phyloP scores from a whole-genome alignment of 2,888 invertebrate genomes.

The Tiliacea aurago region DNA sequence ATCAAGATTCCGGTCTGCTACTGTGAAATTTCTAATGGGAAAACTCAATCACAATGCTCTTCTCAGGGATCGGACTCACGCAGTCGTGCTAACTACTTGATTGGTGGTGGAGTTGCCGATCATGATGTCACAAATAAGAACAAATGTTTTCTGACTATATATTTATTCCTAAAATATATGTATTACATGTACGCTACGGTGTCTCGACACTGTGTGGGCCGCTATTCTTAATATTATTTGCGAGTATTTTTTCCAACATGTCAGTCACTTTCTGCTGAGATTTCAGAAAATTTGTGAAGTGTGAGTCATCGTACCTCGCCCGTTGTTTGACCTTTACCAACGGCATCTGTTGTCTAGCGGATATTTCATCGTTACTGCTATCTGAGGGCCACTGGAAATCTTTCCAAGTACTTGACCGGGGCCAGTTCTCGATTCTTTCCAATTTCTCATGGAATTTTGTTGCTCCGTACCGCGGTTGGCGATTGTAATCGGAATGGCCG shows the following conservation, averaged over 20 bases:
- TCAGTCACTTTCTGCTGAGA: conserved; percentile 86
- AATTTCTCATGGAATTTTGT: conserved; percentile 76
- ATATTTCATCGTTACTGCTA: conserved; percentile 65
- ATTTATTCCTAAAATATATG: conserved; percentile 34
- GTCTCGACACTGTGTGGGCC: conserved; percentile 74
- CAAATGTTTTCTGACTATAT: neutral
- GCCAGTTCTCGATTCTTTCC: conserved; percentile 51
- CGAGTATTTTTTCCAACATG: conserved; percentile 81
- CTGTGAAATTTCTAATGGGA: neutral
- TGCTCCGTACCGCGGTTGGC: conserved; percentile 45
- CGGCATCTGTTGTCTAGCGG: conserved; percentile 77
- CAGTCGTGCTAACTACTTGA: neutral
- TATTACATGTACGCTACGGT: conserved; percentile 30
- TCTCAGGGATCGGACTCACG: neutral
- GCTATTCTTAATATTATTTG: conserved; percentile 71
- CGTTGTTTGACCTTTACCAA: conserved; percentile 70
- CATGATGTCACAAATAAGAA: neutral
- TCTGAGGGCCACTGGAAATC: conserved; percentile 53
- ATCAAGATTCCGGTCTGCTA: neutral
- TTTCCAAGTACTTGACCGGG: conserved; percentile 67
- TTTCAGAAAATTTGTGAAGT: conserved; percentile 81
- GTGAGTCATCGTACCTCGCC: conserved; percentile 75
- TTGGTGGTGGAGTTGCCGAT: neutral
- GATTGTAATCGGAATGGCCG: conserved; percentile 34
- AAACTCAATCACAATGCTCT: neutral